These are phyloP conservation scores for Chesias legatella DNA, from an alignment of 2,888 invertebrate species.

Conservation along the genomic window DNA sequence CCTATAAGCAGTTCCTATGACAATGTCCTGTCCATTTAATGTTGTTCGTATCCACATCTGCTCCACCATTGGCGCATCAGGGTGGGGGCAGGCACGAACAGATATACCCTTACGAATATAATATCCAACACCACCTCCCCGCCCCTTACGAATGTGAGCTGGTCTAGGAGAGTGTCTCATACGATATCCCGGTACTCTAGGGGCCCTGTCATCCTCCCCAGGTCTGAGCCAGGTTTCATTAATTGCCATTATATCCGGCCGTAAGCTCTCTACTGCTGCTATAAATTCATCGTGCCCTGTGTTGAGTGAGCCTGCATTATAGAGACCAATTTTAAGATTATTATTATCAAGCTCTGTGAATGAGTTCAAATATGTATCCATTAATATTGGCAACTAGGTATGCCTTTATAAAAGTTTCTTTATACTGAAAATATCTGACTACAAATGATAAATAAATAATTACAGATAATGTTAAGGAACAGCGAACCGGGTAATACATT, in stretches of 20 bases:
- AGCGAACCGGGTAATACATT: too few relatives aligned
- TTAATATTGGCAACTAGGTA: too few relatives aligned
- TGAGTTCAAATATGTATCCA: too few relatives aligned
- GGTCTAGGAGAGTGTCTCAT: conserved; percentile 21
- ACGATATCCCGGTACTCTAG: conserved; percentile 13
- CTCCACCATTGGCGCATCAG: conserved; percentile 8
- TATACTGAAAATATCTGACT: too few relatives aligned
- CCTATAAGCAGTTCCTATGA: conserved; percentile 1
- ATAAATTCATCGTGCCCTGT: conserved; percentile 22
- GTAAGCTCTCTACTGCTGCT: neutral
- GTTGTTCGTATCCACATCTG: conserved; percentile 14
- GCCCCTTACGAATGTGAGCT: neutral
- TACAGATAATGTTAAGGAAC: too few relatives aligned
- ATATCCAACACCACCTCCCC: conserved; percentile 26
- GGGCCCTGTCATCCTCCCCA: conserved; percentile 22
- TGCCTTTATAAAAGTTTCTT: too few relatives aligned
- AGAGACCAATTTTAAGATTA: conserved; percentile 20
- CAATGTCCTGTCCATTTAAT: neutral
- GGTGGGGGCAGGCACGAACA: neutral
- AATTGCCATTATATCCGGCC: conserved; percentile 22
- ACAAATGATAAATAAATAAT: too few relatives aligned
- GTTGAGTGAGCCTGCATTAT: conserved; percentile 23
- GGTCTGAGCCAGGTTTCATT: conserved; percentile 28
- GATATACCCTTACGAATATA: conserved; percentile 13
- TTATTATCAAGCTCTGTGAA: too few relatives aligned